Evolutionary conservation across 2,888 invertebrate species (phyloP).

Genomic region (Nemapogon koenigi): DNA sequence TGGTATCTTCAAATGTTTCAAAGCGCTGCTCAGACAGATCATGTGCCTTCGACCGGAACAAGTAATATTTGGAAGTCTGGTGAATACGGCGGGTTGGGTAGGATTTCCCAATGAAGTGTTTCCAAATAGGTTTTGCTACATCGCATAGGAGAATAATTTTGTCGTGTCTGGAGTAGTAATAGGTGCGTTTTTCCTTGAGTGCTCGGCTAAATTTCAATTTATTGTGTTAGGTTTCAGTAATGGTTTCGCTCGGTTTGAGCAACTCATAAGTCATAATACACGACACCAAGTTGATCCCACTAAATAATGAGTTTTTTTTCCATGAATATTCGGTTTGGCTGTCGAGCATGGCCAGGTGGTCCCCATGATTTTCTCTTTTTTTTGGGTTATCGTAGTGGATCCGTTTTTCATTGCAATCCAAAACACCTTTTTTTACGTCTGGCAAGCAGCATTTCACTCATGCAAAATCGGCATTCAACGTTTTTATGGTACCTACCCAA

Average conservation of each 20-base stretch:
- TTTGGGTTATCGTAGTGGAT: not conserved
- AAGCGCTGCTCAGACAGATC: no score
- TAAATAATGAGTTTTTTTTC: not conserved
- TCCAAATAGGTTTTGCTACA: not conserved
- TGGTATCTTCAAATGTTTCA: no score
- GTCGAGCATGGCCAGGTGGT: not conserved
- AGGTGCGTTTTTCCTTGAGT: not conserved
- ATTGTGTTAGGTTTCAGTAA: not conserved
- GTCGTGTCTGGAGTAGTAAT: not conserved
- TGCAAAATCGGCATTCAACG: not conserved
- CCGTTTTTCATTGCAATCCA: not conserved
- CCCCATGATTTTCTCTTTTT: no score
- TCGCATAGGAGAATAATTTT: not conserved
- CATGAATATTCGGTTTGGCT: not conserved
- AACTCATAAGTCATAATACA: not conserved
- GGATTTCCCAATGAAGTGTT: not conserved
- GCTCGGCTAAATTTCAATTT: not conserved
- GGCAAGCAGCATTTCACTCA: not conserved
- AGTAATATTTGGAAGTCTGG: no score
- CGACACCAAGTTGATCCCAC: no score
- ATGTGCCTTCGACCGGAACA: no score
- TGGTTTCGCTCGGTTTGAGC: not conserved
- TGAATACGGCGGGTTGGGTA: not conserved
- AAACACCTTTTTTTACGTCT: not conserved
- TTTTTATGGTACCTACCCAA: not conserved